Percentiles rank a stretch among this genome's conserved stretches.
These are phyloP conservation scores for Agrochola litura DNA, from an alignment of 2,888 invertebrate species.

Conservation along the genomic window DNA sequence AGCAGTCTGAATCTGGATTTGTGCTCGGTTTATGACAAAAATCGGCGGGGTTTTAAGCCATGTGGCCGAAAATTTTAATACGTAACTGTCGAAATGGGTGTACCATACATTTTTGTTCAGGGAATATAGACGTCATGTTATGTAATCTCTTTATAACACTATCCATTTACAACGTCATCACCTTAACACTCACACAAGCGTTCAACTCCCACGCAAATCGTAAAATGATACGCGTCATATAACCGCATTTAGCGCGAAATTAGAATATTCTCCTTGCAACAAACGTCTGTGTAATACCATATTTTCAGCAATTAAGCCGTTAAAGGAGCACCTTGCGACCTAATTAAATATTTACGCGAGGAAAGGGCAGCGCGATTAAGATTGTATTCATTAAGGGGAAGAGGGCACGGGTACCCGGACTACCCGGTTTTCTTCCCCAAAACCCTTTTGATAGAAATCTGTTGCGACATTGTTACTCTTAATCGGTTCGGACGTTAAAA, in stretches of 20 bases:
- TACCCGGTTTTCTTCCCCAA: slow-evolving; percentile 33
- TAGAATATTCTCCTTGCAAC: slow-evolving; percentile 49
- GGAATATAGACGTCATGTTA: background rate
- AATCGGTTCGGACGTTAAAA: slow-evolving; percentile 44
- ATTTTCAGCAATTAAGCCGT: slow-evolving; percentile 82
- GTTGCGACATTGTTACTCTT: slow-evolving; percentile 48
- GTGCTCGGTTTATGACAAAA: background rate
- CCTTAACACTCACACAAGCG: slow-evolving; percentile 16
- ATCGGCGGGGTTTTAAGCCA: background rate
- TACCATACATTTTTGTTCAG: no score
- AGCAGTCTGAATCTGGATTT: background rate
- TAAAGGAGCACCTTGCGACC: slow-evolving; percentile 78
- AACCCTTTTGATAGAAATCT: slow-evolving; percentile 51
- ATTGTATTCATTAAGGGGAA: slow-evolving; percentile 79
- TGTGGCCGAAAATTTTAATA: background rate
- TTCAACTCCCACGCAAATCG: slow-evolving; percentile 19
- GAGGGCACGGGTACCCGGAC: slow-evolving; percentile 32
- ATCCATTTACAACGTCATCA: slow-evolving; percentile 1
- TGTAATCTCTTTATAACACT: slow-evolving; percentile 1
- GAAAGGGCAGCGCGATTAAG: slow-evolving; percentile 81
- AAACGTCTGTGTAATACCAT: slow-evolving; percentile 68
- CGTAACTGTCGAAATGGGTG: background rate
- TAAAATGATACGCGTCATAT: slow-evolving; percentile 36
- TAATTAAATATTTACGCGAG: slow-evolving; percentile 85
- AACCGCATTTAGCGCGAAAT: slow-evolving; percentile 42